Percentiles rank a stretch among this genome's conserved stretches.
phyloP scores from a whole-genome alignment of 2,888 invertebrate genomes.

The Rhimphoctona megacephalus region DNA sequence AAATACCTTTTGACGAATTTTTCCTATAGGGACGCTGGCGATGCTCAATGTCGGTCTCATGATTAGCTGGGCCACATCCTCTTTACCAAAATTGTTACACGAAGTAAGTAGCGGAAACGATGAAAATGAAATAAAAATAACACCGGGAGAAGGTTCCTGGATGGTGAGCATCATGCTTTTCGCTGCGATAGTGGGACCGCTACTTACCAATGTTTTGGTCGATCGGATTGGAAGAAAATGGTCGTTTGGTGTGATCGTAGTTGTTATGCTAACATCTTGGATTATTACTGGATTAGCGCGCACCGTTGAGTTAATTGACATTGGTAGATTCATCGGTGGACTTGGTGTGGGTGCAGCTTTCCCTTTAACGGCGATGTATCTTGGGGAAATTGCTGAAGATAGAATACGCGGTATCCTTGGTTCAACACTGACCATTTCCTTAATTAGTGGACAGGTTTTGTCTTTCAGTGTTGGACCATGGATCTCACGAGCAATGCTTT shows the following conservation, averaged over 20 bases:
- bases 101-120: neutral
- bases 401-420: constrained; percentile 69
- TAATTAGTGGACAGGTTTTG: neutral
- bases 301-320: constrained; percentile 56
- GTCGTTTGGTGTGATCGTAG: constrained; percentile 52
- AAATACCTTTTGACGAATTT: neutral
- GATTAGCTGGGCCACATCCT: constrained; percentile 43
- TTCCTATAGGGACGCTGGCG: constrained; percentile 20
- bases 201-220: constrained; percentile 57
- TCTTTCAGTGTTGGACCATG: constrained; percentile 19
- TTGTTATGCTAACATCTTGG: constrained; percentile 66
- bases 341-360: constrained; percentile 61
- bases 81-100: constrained; percentile 43
- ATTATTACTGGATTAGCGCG: constrained; percentile 53
- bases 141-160: constrained; percentile 62
- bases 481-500: constrained; percentile 18
- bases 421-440: neutral
- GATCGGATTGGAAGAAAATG: constrained; percentile 71
- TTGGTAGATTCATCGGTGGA: constrained; percentile 69
- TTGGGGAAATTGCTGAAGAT: constrained; percentile 71
- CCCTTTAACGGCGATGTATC: constrained; percentile 64
- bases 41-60: constrained; percentile 42
- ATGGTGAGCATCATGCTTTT: constrained; percentile 51
- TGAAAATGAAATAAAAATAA: constrained; percentile 48
- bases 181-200: constrained; percentile 70